Evolutionary conservation across 2,113 vertebrate genomes (phyloP).

Genomic region (Equus przewalskii): DNA sequence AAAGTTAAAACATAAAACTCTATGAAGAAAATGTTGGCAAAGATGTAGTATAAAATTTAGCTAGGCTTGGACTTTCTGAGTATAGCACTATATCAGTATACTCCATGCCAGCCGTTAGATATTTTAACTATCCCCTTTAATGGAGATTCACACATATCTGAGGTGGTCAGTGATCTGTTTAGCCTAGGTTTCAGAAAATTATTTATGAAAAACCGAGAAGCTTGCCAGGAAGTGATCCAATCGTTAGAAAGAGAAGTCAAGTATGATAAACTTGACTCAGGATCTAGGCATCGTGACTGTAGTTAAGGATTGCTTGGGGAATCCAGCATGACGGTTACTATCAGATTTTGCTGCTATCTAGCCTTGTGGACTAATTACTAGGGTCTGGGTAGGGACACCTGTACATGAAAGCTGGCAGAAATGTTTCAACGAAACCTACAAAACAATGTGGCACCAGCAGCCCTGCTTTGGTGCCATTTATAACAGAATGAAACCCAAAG

Average conservation of each 20-base stretch:
- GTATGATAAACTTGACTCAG: neutral
- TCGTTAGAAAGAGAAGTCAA: neutral
- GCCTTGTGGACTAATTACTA: neutral
- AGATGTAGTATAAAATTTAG: neutral
- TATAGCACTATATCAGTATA: neutral
- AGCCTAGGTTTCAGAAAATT: neutral
- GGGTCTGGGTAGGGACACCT: neutral
- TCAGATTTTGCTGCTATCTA: neutral
- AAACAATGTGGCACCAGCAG: neutral
- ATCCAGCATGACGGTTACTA: no score
- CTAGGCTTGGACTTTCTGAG: neutral
- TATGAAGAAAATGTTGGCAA: neutral
- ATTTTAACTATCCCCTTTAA: neutral
- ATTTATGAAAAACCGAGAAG: neutral
- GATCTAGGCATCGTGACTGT: neutral
- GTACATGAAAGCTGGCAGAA: neutral
- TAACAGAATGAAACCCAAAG: neutral
- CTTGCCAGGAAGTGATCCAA: neutral
- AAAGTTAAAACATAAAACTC: neutral
- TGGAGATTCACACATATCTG: neutral
- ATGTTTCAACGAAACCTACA: neutral
- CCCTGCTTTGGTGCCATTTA: neutral
- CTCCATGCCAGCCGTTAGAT: neutral
- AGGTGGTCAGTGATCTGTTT: neutral
- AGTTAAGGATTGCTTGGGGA: neutral